phyloP scores from a whole-genome alignment of 1,140 invertebrate species.

The Euwallacea fornicatus region DNA sequence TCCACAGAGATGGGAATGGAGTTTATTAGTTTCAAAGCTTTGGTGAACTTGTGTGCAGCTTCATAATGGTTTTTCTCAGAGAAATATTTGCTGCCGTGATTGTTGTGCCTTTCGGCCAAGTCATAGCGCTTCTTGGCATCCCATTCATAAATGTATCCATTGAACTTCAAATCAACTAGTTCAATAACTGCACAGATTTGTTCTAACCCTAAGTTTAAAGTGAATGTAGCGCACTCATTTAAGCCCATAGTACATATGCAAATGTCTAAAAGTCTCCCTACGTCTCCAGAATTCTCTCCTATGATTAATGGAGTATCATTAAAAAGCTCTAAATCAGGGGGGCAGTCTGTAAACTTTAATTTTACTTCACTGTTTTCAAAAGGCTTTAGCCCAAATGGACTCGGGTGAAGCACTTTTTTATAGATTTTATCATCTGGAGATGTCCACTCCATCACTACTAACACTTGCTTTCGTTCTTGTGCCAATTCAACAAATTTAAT shows the following conservation, averaged over 20 bases:
- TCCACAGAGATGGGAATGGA: constrained; percentile 63
- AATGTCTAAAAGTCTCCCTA: constrained; percentile 47
- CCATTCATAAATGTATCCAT: constrained; percentile 51
- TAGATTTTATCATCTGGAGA: constrained; percentile 48
- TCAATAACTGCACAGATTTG: constrained; percentile 40
- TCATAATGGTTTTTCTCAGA: constrained; percentile 42
- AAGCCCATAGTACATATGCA: constrained; percentile 46
- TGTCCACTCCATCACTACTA: constrained; percentile 40
- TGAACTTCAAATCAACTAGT: constrained; percentile 43
- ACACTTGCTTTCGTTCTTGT: constrained; percentile 48
- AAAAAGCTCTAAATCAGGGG: constrained; percentile 31
- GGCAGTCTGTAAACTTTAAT: constrained; percentile 42
- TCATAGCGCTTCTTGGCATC: constrained; percentile 46
- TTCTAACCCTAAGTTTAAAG: constrained; percentile 35
- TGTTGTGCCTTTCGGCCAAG: constrained; percentile 47
- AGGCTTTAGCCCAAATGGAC: constrained; percentile 46
- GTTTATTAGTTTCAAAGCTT: constrained; percentile 66
- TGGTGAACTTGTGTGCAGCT: constrained; percentile 58
- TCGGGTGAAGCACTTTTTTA: constrained; percentile 42
- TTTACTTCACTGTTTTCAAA: constrained; percentile 46
- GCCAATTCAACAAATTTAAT: constrained; percentile 44
- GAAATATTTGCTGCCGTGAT: constrained; percentile 44
- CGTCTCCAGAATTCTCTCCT: constrained; percentile 44
- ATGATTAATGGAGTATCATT: constrained; percentile 35
- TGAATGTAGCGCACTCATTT: constrained; percentile 46